Evolutionary conservation across 2,797 vertebrate species (phyloP).

Genomic region (Buceros bicornis): DNA sequence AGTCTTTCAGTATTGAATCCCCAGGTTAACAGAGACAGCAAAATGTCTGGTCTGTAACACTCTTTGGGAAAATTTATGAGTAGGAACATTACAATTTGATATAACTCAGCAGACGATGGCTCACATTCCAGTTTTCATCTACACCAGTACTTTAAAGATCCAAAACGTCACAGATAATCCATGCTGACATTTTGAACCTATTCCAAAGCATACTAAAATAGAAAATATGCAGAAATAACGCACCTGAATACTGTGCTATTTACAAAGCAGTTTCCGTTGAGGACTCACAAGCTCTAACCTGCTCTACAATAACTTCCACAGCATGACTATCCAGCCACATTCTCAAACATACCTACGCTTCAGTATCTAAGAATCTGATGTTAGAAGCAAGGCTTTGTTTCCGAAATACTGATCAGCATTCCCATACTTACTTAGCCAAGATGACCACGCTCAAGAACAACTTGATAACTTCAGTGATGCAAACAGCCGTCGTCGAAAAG

Average conservation of each 20-base stretch:
- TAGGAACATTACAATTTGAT: not conserved
- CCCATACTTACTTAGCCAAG: slow-evolving; percentile 89
- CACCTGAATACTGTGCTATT: not conserved
- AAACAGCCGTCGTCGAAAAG: slow-evolving; percentile 95
- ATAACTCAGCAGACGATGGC: not conserved
- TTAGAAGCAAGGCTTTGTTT: not conserved
- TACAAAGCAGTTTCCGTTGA: not conserved
- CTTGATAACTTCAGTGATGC: slow-evolving; percentile 92
- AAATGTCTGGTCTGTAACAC: not conserved
- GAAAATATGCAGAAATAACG: slow-evolving; percentile 8
- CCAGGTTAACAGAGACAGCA: not conserved
- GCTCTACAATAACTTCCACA: not conserved
- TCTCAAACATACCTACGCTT: not conserved
- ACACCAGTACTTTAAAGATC: not conserved
- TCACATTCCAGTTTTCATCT: not conserved
- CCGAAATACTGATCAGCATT: not conserved
- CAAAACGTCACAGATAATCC: not conserved
- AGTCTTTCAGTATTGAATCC: not conserved
- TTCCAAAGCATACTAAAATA: not conserved
- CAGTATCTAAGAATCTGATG: not conserved
- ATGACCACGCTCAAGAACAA: slow-evolving; percentile 90
- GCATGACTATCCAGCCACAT: not conserved
- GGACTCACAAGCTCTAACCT: not conserved
- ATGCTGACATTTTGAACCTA: not conserved
- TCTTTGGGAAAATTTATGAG: not conserved